These are phyloP conservation scores for Tetragnatha montana DNA, from an alignment of 2,888 invertebrate genomes.

Conservation along the genomic window DNA sequence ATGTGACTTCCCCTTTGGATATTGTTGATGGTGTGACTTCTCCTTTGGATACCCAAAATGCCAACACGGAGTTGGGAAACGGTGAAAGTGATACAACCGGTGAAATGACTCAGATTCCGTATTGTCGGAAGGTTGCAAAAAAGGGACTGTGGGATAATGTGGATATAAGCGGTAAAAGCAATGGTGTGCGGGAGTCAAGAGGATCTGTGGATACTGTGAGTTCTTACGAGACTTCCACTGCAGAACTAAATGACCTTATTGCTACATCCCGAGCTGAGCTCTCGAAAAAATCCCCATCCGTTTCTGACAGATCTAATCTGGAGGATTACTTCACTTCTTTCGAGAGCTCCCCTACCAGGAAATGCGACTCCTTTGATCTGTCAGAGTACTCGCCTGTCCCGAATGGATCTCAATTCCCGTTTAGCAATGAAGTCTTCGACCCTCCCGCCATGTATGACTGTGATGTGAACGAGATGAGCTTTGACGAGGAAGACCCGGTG, in stretches of 20 bases:
- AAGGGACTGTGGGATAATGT: constrained; percentile 55
- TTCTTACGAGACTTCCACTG: constrained; percentile 32
- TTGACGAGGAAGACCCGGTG: constrained; percentile 64
- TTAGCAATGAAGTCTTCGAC: constrained; percentile 17
- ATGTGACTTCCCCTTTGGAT: not conserved
- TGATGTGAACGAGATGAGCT: constrained; percentile 66
- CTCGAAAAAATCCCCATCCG: constrained; percentile 40
- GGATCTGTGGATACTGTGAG: not conserved
- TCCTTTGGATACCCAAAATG: not conserved
- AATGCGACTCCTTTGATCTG: not conserved
- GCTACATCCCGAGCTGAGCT: constrained; percentile 60
- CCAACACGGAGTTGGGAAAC: not conserved
- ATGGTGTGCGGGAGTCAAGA: constrained; percentile 40
- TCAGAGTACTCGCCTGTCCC: not conserved
- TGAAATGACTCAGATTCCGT: constrained; percentile 30
- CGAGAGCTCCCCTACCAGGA: constrained; percentile 41
- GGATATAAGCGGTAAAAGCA: constrained; percentile 35
- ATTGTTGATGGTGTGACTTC: not conserved
- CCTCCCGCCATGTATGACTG: constrained; percentile 36
- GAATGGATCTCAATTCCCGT: not conserved
- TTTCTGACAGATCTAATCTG: constrained; percentile 63
- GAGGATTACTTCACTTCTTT: constrained; percentile 69
- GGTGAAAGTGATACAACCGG: not conserved
- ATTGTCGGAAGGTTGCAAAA: constrained; percentile 48
- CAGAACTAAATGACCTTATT: constrained; percentile 57